A percentile compares a stretch with the other conserved stretches of the same genome.
Evolutionary conservation across 2,888 invertebrate genomes (phyloP).

Genomic region (Drosophila colorata): DNA sequence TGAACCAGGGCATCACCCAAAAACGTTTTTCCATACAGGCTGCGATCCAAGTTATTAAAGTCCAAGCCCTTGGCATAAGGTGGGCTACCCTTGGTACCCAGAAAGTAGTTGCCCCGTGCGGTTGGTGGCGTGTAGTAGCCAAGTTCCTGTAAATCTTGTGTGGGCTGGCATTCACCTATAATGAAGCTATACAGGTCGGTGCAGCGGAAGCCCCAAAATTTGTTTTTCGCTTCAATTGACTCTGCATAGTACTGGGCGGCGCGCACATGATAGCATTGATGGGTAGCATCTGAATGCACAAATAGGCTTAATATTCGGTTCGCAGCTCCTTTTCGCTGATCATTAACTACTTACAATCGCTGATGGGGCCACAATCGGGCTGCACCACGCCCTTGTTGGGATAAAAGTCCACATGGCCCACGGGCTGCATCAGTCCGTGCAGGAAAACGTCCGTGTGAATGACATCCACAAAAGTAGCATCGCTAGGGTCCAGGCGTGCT

Average conservation of each 20-base stretch:
- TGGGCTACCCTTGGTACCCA: slow-evolving; percentile 66
- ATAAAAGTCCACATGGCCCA: slow-evolving; percentile 87
- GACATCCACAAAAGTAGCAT: slow-evolving; percentile 88
- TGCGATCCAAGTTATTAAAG: slow-evolving; percentile 17
- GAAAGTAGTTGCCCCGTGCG: slow-evolving; percentile 86
- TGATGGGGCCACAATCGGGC: slow-evolving; percentile 86
- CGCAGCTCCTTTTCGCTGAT: not conserved
- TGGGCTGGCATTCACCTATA: slow-evolving; percentile 85
- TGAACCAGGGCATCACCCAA: slow-evolving; percentile 8
- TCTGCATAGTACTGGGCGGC: slow-evolving; percentile 88
- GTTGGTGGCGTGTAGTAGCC: slow-evolving; percentile 85
- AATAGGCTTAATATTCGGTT: too few species aligned
- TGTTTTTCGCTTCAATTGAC: slow-evolving; percentile 84
- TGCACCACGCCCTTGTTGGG: slow-evolving; percentile 87
- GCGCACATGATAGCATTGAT: slow-evolving; percentile 87
- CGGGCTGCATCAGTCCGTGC: slow-evolving; percentile 86
- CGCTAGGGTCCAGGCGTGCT: slow-evolving; percentile 86
- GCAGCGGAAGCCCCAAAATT: slow-evolving; percentile 85
- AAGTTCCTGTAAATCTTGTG: slow-evolving; percentile 82
- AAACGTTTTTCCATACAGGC: slow-evolving; percentile 13
- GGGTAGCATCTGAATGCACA: slow-evolving; percentile 24
- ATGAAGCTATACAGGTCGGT: slow-evolving; percentile 86
- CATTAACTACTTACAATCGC: slow-evolving; percentile 11
- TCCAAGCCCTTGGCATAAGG: slow-evolving; percentile 64
- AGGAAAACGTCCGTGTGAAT: slow-evolving; percentile 88